Percentiles rank a stretch among this genome's conserved stretches.
Evolutionary conservation across 2,888 invertebrate genomes (phyloP).

Genomic region (Ethmia dodecea): DNA sequence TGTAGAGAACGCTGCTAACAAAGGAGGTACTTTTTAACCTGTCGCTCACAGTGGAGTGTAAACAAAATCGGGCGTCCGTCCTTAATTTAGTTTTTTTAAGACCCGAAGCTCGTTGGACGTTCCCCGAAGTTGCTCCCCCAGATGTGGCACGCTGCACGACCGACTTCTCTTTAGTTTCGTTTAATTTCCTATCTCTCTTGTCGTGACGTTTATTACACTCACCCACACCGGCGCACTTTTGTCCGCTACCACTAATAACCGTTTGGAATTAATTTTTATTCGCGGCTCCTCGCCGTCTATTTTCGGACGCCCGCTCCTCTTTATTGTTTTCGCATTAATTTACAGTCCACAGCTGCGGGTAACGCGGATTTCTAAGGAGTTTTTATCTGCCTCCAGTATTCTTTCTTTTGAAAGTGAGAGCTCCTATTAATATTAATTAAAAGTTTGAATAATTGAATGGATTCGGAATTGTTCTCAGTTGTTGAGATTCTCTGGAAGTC

Average conservation of each 20-base stretch:
- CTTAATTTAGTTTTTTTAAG: slow-evolving; percentile 62
- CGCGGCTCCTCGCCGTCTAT: slow-evolving; percentile 52
- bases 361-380: slow-evolving; percentile 72
- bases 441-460: slow-evolving; percentile 76
- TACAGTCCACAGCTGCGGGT: slow-evolving; percentile 70
- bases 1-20: slow-evolving; percentile 20
- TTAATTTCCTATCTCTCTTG: slow-evolving; percentile 71
- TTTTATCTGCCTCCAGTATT: slow-evolving; percentile 69
- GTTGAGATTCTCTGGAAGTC: slow-evolving; percentile 57
- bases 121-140: slow-evolving; percentile 54
- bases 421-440: slow-evolving; percentile 77
- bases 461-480: slow-evolving; percentile 67
- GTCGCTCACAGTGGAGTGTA: slow-evolving; percentile 56
- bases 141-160: slow-evolving; percentile 55
- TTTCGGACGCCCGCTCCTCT: slow-evolving; percentile 51
- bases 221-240: slow-evolving; percentile 42
- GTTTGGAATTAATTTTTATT: slow-evolving; percentile 65
- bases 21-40: slow-evolving; percentile 47
- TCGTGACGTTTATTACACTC: slow-evolving; percentile 64
- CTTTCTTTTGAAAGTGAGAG: slow-evolving; percentile 72
- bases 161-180: slow-evolving; percentile 69
- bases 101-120: slow-evolving; percentile 28
- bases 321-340: slow-evolving; percentile 77
- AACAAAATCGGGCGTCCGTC: slow-evolving; percentile 55
- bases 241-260: slow-evolving; percentile 63